Evolutionary conservation across 2,113 vertebrate species (phyloP), one percentile per base, ranked within the genome.

Genomic region (Lycaon pictus): DNA sequence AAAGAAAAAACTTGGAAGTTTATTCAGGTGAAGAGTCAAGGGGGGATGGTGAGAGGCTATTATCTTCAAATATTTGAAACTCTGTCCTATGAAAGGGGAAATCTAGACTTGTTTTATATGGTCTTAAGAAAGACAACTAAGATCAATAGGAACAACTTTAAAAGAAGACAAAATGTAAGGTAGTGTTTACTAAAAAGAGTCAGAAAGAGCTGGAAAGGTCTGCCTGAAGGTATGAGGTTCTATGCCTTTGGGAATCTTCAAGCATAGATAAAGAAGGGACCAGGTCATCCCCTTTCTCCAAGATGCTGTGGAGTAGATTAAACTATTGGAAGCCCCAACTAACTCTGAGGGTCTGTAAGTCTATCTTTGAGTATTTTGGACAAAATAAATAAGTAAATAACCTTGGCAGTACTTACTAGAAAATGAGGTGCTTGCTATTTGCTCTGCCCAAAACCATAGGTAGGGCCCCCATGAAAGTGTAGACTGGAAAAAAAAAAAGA

Each of bases 381-480:
- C 8, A 69, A 69, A 25, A 58, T 71, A 69, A 29, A 71, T 71
- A 35, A 84, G 69, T 20, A 37, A 37, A 25, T 3, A 58, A 37
- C 17, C 20, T 82, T 67, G 77, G 22, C 1, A 22, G 37, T 93
- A 98, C 85, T 96, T 98, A 99, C 98, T 98, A 80, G 97, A 97
- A 93, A 99, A 97, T 55, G 98, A 99, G 83, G 95, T 94, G 32
- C 98, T 98, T 74, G 98, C 98, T 65, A 99, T 90, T 80, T 93
- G 93, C 80, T 98, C 29, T 58, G 92, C 98, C 97, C 98, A 83
- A 85, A 98, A 98, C 91, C 23, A 5, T 35, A 98, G 84, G 86
- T 88, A 97, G 0, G 98, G 60, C 19, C 63, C 95, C 98, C 99
- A 99, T 15, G 98, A 97, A 10, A 98, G 62, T 62, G 51, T 90